Percentiles rank a stretch among this genome's conserved stretches.
These are phyloP conservation scores for Ceratina calcarata DNA, from an alignment of 1,140 invertebrate genomes.

Conservation along the genomic window DNA sequence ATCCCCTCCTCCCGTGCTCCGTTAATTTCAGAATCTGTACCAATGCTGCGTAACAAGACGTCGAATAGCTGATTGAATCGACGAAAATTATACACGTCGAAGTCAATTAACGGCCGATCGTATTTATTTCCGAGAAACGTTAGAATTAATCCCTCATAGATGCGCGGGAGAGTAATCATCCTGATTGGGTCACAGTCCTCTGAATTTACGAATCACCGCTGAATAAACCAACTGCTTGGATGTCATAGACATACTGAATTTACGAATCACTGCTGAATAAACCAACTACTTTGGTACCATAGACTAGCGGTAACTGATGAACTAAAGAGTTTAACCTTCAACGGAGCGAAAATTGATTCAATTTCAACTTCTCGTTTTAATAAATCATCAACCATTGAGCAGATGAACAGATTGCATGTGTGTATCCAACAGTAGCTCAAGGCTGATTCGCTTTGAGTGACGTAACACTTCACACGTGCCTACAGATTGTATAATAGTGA, in stretches of 20 bases:
- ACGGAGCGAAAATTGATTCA: not conserved
- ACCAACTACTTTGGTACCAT: too few species aligned
- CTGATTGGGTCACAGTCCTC: not conserved
- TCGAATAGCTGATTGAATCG: not conserved
- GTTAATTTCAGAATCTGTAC: constrained; percentile 6
- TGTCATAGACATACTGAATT: not conserved
- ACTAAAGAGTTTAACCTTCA: not conserved
- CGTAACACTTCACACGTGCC: too few species aligned
- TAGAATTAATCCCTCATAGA: not conserved
- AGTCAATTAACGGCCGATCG: constrained; percentile 6
- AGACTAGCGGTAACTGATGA: not conserved
- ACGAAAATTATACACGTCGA: not conserved
- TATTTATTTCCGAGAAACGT: too few species aligned
- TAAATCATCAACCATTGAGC: not conserved
- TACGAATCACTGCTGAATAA: not conserved
- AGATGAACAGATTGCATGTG: not conserved
- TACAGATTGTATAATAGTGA: constrained; percentile 4
- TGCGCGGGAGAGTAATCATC: not conserved
- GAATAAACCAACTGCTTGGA: not conserved
- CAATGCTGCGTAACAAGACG: not conserved
- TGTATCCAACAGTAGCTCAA: constrained; percentile 5
- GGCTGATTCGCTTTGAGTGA: not conserved
- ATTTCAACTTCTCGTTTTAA: constrained; percentile 11
- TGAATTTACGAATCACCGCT: not conserved
- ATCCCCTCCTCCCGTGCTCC: too few species aligned